Conservation (phyloP, 2,797 vertebrate genomes). For the Craterocephalus amniculus region DNA sequence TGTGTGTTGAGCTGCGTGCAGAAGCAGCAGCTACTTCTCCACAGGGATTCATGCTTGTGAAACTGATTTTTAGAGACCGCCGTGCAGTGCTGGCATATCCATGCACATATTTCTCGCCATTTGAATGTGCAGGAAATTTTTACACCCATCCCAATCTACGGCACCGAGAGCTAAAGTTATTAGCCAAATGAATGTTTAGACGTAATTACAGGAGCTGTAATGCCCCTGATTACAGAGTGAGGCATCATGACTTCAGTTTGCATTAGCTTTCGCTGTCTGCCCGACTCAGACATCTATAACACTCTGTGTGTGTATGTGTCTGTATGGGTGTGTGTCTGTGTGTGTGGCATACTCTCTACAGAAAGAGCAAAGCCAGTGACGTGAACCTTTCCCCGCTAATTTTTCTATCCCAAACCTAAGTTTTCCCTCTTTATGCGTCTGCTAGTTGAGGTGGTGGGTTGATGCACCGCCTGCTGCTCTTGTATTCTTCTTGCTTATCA, state of each 20-base stretch:
- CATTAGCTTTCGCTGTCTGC: slow-evolving; percentile 62
- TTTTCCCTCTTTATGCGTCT: slow-evolving; percentile 17
- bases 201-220: slow-evolving; percentile 66
- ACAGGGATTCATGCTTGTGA: background rate
- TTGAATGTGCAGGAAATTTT: slow-evolving; percentile 31
- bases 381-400: slow-evolving; percentile 53
- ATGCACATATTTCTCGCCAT: background rate
- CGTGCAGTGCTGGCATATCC: background rate
- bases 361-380: slow-evolving; percentile 29
- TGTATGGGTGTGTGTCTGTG: slow-evolving; percentile 12
- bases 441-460: background rate
- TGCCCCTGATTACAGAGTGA: slow-evolving; percentile 68
- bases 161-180: slow-evolving; percentile 56
- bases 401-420: slow-evolving; percentile 28
- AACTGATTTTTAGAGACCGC: background rate
- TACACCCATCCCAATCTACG: slow-evolving; percentile 23
- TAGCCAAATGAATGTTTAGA: slow-evolving; percentile 72
- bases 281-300: slow-evolving; percentile 50
- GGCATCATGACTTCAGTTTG: slow-evolving; percentile 64
- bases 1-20: background rate
- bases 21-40: slow-evolving; percentile 7
- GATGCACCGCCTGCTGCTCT: background rate
- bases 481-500: background rate
- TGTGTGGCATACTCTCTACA: slow-evolving; percentile 25
- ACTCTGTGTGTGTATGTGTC: slow-evolving; percentile 19